A percentile compares a stretch with the other conserved stretches of the same genome.
Conservation (phyloP, 2,888 invertebrate genomes). For the Siphonodentalium dalli region DNA sequence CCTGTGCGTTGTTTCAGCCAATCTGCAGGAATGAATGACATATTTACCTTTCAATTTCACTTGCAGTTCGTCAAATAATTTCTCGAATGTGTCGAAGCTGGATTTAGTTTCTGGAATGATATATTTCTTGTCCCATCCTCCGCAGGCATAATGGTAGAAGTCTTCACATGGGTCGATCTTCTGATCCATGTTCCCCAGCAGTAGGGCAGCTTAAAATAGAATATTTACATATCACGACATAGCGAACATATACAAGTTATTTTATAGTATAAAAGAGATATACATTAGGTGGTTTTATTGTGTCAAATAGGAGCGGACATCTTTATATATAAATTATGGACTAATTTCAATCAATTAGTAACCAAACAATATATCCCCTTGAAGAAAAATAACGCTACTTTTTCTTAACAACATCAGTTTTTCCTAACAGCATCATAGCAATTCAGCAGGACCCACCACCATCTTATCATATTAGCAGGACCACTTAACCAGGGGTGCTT, state of each 20-base stretch:
- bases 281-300: not conserved
- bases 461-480: too few species aligned
- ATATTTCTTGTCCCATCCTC: constrained; percentile 85
- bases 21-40: too few species aligned
- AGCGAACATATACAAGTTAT: too few species aligned
- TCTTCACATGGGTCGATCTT: constrained; percentile 81
- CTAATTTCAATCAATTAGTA: too few species aligned
- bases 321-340: not conserved
- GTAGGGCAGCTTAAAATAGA: constrained; percentile 73
- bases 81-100: constrained; percentile 85
- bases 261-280: not conserved
- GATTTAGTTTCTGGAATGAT: constrained; percentile 85
- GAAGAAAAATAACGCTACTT: too few species aligned
- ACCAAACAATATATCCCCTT: too few species aligned
- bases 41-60: constrained; percentile 77
- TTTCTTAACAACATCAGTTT: too few species aligned
- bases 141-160: constrained; percentile 88
- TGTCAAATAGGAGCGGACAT: not conserved
- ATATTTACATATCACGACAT: too few species aligned
- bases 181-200: constrained; percentile 83
- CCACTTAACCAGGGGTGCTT: too few species aligned
- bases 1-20: too few species aligned
- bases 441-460: too few species aligned
- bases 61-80: constrained; percentile 83
- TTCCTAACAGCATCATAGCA: too few species aligned